Conservation (phyloP, 2,888 invertebrate genomes). For the Drosophila prostipennis region DNA sequence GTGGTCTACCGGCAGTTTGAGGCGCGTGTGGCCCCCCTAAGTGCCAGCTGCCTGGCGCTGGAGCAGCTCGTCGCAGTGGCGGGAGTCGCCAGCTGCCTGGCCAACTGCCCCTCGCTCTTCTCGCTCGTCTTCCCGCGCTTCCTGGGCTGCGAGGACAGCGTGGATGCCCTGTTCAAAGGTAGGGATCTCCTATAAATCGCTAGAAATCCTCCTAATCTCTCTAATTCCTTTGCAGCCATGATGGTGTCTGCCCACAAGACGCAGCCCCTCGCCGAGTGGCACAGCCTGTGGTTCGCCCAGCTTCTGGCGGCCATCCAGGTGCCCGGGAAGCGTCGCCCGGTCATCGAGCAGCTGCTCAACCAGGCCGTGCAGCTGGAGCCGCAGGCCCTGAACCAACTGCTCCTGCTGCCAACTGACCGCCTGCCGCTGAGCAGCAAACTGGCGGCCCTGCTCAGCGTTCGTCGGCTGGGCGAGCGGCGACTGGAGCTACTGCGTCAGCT, state of each 20-base stretch:
- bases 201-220: no score
- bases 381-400: conserved; percentile 66
- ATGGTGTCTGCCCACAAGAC: conserved; percentile 85
- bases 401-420: conserved; percentile 33
- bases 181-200: no score
- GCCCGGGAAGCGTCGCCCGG: conserved; percentile 62
- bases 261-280: conserved; percentile 83
- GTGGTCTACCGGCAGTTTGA: conserved; percentile 71
- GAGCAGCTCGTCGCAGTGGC: conserved; percentile 71
- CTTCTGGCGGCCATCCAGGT: conserved; percentile 63
- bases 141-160: conserved; percentile 84
- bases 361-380: conserved; percentile 79
- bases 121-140: conserved; percentile 63
- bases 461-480: conserved; percentile 84
- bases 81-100: conserved; percentile 66
- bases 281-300: conserved; percentile 85
- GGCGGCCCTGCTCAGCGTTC: conserved; percentile 81
- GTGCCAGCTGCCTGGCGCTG: conserved; percentile 75
- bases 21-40: conserved; percentile 62
- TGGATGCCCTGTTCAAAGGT: conserved; percentile 85
- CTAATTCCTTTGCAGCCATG: conserved; percentile 72
- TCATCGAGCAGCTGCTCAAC: conserved; percentile 76
- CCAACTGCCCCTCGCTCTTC: conserved; percentile 68
- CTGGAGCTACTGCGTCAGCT: conserved; percentile 84
- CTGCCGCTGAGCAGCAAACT: conserved; percentile 80